Evolutionary conservation across 1,140 invertebrate genomes (phyloP), one percentile per base, ranked within the genome.

Genomic region (Drosophila equinoxialis): DNA sequence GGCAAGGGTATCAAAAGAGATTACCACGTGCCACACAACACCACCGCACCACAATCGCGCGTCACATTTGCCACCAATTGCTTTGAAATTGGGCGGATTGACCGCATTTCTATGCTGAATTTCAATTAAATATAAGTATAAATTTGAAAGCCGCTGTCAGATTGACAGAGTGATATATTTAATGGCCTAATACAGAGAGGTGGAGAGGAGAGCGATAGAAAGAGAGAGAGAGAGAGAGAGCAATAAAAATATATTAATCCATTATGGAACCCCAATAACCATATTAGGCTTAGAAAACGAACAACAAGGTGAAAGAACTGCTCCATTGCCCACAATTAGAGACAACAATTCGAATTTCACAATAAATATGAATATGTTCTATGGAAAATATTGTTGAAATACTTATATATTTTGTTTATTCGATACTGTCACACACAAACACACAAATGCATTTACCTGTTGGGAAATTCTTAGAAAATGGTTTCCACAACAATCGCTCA

Each of bases 271-370:
- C 45, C 20, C 45, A 51, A 51, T 48, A 48, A 48, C 45, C 45
- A 48, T 51, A 51, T 51, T 11, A 55, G 71, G 70, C 63, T 72
- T 59, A 62, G 67, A 70, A 33, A 37, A 69, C 0, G 17, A 17
- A 62, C 11, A 42, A 57, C 17, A 51, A 51, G 45, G 45, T 51
- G 20, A 23, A 51, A 51, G 45, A 48, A 45, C 42, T 17, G 8
- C 10, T 37, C 8, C 35, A 10, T 37, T 37, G 8, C 35, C 10
- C 35, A 37, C 35, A 37, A 37, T 37, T 0, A 37, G 10, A 37
- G 3, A 11, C 7, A 37, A 10, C 35, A 11, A 37, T 37, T 37
- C 11, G 7, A 37, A 37, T 37, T 37, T 37, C 35, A 37, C 35
- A 37, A 37, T 37, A 5, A 37, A 37, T 37, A 0, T 37, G 35